Conservation (phyloP, 2,797 vertebrate genomes). For the Eulemur coronatus region DNA sequence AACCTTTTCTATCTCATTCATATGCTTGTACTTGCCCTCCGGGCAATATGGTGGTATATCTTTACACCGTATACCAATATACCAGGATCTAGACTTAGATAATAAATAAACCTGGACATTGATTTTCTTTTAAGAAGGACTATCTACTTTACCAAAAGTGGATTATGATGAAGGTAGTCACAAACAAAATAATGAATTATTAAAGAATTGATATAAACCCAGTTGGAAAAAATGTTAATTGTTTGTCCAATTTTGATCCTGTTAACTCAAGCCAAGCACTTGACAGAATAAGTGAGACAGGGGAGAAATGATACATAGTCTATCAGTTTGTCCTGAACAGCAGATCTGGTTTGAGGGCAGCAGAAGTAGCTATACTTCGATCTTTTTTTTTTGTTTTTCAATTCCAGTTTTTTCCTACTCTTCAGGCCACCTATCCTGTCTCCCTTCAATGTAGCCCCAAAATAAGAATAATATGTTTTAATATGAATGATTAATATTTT, state of each 20-base stretch:
- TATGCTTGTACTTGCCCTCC: not conserved
- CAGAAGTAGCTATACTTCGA: not conserved
- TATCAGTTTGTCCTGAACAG: not conserved
- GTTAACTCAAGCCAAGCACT: not conserved
- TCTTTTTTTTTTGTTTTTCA: not conserved
- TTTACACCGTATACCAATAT: not conserved
- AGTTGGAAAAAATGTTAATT: not conserved
- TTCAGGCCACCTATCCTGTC: not conserved
- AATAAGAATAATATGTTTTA: not conserved
- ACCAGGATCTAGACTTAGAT: not conserved
- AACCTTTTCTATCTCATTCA: not conserved
- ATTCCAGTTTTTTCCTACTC: not conserved
- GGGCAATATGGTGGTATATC: not conserved
- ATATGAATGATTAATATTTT: not conserved
- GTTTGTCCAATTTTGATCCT: not conserved
- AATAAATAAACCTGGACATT: not conserved
- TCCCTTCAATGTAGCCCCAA: not conserved
- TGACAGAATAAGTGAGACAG: not conserved
- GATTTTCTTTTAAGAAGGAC: not conserved
- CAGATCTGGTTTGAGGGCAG: not conserved
- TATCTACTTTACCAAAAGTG: not conserved
- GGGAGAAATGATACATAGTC: not conserved
- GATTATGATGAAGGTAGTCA: not conserved
- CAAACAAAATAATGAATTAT: not conserved
- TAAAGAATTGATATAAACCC: not conserved